phyloP scores from a whole-genome alignment of 37 sponge, comb jelly and placozoan genomes.

The Corticium candelabrum region DNA sequence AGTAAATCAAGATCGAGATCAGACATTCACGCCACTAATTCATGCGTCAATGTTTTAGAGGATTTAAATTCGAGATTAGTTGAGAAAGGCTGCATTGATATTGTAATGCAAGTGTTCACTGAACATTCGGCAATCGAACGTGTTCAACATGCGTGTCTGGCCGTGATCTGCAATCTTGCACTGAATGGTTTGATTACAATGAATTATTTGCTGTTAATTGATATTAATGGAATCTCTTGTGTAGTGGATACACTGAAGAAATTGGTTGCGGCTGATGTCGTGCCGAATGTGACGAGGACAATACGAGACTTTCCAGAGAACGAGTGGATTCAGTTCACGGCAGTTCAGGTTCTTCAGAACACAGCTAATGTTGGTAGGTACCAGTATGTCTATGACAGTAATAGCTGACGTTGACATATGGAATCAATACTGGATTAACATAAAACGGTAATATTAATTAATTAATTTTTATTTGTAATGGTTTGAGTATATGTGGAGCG shows the following conservation, averaged over 20 bases:
- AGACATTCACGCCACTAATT: no score
- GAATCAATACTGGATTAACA: neutral
- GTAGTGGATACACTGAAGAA: neutral
- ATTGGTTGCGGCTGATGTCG: neutral
- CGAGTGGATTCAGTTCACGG: constrained; percentile 13
- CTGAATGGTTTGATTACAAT: neutral
- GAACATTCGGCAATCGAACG: neutral
- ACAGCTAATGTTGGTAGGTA: neutral
- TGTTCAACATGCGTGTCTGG: neutral
- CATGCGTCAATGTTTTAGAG: neutral
- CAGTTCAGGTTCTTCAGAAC: neutral
- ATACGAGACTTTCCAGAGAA: neutral
- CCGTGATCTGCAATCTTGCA: neutral
- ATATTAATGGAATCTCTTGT: no score
- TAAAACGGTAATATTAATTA: neutral
- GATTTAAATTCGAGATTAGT: neutral
- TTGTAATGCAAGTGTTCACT: neutral
- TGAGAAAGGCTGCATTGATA: neutral
- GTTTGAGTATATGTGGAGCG: no score
- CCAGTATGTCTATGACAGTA: neutral
- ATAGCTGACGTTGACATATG: neutral
- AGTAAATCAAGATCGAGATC: no score
- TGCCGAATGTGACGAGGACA: neutral
- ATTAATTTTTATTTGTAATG: no score
- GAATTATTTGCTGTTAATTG: no score